Evolutionary conservation across 30 jellyfish, hydroid and myxozoan species (phyloP).

Genomic region (Haliclystus octoradiatus): DNA sequence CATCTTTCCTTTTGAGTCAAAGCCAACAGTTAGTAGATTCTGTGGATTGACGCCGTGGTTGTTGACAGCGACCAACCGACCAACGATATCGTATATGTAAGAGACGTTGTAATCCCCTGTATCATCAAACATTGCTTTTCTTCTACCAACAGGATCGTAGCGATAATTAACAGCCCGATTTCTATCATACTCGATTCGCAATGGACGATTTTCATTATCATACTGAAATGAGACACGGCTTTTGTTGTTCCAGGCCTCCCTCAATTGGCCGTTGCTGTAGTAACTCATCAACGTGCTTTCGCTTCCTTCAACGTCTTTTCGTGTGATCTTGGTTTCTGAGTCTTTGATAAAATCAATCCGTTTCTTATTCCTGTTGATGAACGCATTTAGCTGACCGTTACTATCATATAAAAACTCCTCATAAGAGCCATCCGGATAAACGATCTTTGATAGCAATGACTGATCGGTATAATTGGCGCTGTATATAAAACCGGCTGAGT

Average conservation of each 20-base stretch:
- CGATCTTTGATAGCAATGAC: not conserved
- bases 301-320: not conserved
- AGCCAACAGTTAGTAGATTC: not conserved
- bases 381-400: not conserved
- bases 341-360: not conserved
- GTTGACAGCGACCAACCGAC: constrained; percentile 8
- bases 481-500: constrained; percentile 2
- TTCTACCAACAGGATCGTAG: constrained; percentile 9
- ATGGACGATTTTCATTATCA: constrained; percentile 6
- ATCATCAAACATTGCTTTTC: constrained; percentile 5
- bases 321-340: not conserved
- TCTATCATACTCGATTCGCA: constrained; percentile 5
- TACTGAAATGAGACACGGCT: constrained; percentile 5
- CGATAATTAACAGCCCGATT: not conserved
- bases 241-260: not conserved
- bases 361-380: not conserved
- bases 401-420: constrained; percentile 8
- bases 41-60: not conserved
- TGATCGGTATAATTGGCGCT: not conserved
- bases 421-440: constrained; percentile 15
- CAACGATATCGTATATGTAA: constrained; percentile 8
- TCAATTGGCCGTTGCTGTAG: not conserved
- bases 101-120: constrained; percentile 18
- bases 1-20: constrained; percentile 5
- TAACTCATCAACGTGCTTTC: constrained; percentile 2